Conservation (phyloP, 1,140 invertebrate species). For the Portunus trituberculatus region DNA sequence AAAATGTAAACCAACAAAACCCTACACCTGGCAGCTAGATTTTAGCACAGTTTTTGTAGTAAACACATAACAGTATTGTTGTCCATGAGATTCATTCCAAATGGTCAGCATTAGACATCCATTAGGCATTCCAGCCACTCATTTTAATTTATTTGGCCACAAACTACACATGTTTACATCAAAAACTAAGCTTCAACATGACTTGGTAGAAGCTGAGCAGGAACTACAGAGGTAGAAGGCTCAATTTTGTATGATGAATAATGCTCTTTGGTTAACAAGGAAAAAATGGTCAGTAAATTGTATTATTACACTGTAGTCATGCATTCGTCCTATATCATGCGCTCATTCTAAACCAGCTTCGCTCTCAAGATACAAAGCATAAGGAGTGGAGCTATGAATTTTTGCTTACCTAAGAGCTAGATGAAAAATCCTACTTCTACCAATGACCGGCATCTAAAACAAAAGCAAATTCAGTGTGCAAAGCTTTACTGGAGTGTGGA, state of each 20-base stretch:
- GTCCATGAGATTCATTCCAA: constrained; percentile 42
- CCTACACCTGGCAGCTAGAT: constrained; percentile 69
- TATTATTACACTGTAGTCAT: constrained; percentile 68
- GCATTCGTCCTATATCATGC: constrained; percentile 71
- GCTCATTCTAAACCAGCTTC: constrained; percentile 65
- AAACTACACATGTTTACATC: constrained; percentile 70
- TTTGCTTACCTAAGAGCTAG: constrained; percentile 69
- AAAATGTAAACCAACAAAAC: constrained; percentile 70
- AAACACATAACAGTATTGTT: constrained; percentile 64
- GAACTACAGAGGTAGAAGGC: constrained; percentile 74
- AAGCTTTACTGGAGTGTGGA: constrained; percentile 73
- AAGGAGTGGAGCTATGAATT: constrained; percentile 70
- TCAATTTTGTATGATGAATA: constrained; percentile 75
- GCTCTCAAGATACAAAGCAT: constrained; percentile 73
- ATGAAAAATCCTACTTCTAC: constrained; percentile 72
- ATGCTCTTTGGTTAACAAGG: constrained; percentile 73
- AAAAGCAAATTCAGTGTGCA: constrained; percentile 71
- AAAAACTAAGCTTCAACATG: constrained; percentile 66
- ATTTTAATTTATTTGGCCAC: constrained; percentile 59
- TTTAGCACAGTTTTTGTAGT: constrained; percentile 70
- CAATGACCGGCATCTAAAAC: constrained; percentile 71
- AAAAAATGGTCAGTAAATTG: constrained; percentile 70
- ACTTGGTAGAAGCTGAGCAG: constrained; percentile 72
- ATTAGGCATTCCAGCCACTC: constrained; percentile 67
- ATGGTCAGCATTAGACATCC: constrained; percentile 65